phyloP scores from a whole-genome alignment of 2,113 vertebrate species.

The Seriola aureovittata region DNA sequence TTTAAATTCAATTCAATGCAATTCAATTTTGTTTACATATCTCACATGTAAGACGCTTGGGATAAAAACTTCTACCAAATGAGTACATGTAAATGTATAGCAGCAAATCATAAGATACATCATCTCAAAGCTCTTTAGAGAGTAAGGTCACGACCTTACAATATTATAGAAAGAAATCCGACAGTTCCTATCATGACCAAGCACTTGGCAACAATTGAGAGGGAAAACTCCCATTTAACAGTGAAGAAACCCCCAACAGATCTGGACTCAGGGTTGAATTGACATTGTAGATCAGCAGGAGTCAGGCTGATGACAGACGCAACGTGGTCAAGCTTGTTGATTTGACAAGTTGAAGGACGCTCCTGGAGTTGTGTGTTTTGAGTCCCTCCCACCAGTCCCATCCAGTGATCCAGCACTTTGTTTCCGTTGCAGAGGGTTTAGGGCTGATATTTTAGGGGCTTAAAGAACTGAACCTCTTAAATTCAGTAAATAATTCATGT shows the following conservation, averaged over 20 bases:
- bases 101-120: no score
- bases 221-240: no score
- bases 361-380: not conserved
- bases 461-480: not conserved
- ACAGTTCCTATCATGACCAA: no score
- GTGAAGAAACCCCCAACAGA: no score
- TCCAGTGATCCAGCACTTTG: not conserved
- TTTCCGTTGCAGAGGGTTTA: not conserved
- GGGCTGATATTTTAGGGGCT: not conserved
- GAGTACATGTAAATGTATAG: no score
- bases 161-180: no score
- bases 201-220: no score
- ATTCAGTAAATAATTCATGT: not conserved
- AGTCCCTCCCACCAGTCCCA: not conserved
- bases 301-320: not conserved
- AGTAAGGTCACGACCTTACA: no score
- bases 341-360: conserved; percentile 4
- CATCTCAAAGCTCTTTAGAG: no score
- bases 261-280: not conserved
- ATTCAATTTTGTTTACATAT: no score
- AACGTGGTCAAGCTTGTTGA: not conserved
- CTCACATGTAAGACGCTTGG: no score
- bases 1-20: not conserved
- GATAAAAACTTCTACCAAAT: no score
- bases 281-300: not conserved